Evolutionary conservation across 2,113 vertebrate species (phyloP).

Genomic region (Atherinomorus stipes): DNA sequence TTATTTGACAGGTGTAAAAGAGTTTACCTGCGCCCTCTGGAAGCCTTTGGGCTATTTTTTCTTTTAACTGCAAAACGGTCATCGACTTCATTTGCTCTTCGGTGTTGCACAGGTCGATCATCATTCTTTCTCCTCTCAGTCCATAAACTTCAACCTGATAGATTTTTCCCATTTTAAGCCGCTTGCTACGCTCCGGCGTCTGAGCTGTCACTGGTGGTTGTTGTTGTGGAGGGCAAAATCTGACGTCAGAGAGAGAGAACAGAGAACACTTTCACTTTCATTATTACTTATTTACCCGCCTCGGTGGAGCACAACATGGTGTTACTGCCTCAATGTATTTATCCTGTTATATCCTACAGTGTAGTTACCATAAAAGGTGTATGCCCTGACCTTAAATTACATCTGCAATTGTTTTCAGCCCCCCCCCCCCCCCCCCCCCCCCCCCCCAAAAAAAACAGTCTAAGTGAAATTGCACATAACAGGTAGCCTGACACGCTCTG

Average conservation of each 20-base stretch:
- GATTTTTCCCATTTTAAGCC: constrained; percentile 59
- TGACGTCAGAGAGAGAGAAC: background rate
- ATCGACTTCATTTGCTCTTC: constrained; percentile 66
- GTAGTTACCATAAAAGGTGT: no score
- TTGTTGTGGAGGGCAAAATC: fast-evolving
- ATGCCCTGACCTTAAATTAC: no score
- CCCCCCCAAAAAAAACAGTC: no score
- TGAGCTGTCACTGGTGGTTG: background rate
- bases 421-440: no score
- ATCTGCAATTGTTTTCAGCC: no score
- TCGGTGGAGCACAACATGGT: no score
- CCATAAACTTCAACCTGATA: constrained; percentile 66
- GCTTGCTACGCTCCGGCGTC: fast-evolving
- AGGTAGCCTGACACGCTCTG: no score
- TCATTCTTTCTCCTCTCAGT: constrained; percentile 54
- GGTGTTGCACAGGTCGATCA: constrained; percentile 67
- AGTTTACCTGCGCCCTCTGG: constrained; percentile 1
- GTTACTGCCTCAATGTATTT: no score
- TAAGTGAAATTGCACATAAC: no score
- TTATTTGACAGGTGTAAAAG: no score
- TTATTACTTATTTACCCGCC: no score
- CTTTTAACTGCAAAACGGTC: constrained; percentile 69
- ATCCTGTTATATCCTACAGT: no score
- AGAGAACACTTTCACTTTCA: constrained; percentile 26
- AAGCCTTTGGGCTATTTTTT: constrained; percentile 55